These are phyloP conservation scores for Pammene fasciana DNA, from an alignment of 2,888 invertebrate genomes.

Conservation along the genomic window DNA sequence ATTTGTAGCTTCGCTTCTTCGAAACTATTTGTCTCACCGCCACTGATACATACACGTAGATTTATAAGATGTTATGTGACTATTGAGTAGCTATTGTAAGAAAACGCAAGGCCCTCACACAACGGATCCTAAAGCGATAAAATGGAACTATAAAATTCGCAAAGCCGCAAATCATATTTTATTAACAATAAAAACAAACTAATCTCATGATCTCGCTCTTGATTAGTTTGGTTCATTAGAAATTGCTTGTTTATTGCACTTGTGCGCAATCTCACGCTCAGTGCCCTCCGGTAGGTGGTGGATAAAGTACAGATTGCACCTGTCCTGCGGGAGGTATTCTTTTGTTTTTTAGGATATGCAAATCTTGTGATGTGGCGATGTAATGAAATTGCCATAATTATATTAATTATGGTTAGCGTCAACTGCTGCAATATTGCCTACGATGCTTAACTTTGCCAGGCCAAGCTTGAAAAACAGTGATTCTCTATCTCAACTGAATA, in stretches of 20 bases:
- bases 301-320: not conserved
- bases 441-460: no score
- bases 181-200: constrained; percentile 27
- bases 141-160: constrained; percentile 20
- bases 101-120: constrained; percentile 1
- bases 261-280: constrained; percentile 15
- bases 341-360: not conserved
- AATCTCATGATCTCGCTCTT: constrained; percentile 13
- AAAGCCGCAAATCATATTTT: constrained; percentile 18
- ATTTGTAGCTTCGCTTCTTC: no score
- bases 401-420: no score
- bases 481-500: no score
- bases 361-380: not conserved
- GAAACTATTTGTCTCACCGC: no score
- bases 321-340: not conserved
- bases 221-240: constrained; percentile 31
- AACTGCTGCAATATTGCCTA: no score
- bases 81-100: not conserved
- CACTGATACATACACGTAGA: not conserved
- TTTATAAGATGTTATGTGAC: not conserved
- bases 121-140: constrained; percentile 5
- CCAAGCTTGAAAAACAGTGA: no score
- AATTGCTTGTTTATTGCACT: constrained; percentile 24
- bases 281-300: constrained; percentile 1
- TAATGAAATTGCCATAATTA: not conserved